phyloP scores from a whole-genome alignment of 1,140 invertebrate genomes.

The Mycetomoellerius zeteki region DNA sequence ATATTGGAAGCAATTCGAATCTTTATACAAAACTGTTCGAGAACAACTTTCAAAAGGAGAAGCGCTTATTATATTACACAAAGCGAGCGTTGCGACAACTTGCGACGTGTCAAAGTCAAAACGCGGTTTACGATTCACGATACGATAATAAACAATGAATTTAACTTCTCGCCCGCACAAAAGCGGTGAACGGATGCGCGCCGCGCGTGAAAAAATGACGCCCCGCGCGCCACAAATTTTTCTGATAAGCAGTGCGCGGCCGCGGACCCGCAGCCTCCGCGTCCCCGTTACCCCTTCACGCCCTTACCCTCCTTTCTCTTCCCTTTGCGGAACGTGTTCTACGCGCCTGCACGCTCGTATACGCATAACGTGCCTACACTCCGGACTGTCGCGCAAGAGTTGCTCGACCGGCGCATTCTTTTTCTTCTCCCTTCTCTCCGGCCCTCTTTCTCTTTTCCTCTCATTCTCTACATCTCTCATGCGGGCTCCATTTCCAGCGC shows the following conservation, averaged over 20 bases:
- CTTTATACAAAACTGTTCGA: neutral
- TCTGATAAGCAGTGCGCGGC: slow-evolving; percentile 67
- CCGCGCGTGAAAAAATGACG: slow-evolving; percentile 66
- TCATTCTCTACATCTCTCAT: slow-evolving; percentile 24
- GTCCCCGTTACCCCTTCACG: slow-evolving; percentile 1
- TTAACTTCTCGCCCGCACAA: slow-evolving; percentile 48
- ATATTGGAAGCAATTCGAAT: neutral
- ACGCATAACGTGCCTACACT: slow-evolving; percentile 69
- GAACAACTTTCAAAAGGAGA: neutral
- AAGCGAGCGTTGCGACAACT: neutral
- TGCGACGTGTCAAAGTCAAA: slow-evolving; percentile 13
- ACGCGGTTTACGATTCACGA: neutral
- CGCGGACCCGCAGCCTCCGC: neutral
- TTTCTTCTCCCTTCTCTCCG: slow-evolving; percentile 45
- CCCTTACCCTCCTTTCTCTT: slow-evolving; percentile 23
- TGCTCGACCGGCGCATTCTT: slow-evolving; percentile 75
- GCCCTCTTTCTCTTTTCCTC: slow-evolving; percentile 34
- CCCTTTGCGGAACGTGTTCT: slow-evolving; percentile 73
- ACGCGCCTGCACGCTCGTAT: slow-evolving; percentile 76
- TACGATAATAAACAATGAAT: slow-evolving; percentile 48
- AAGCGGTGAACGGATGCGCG: slow-evolving; percentile 33
- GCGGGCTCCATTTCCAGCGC: slow-evolving; percentile 43
- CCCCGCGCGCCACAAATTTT: slow-evolving; percentile 65
- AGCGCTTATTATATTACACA: neutral
- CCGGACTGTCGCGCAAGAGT: slow-evolving; percentile 76